phyloP scores from a whole-genome alignment of 2,888 invertebrate species.

The Neria commutata region DNA sequence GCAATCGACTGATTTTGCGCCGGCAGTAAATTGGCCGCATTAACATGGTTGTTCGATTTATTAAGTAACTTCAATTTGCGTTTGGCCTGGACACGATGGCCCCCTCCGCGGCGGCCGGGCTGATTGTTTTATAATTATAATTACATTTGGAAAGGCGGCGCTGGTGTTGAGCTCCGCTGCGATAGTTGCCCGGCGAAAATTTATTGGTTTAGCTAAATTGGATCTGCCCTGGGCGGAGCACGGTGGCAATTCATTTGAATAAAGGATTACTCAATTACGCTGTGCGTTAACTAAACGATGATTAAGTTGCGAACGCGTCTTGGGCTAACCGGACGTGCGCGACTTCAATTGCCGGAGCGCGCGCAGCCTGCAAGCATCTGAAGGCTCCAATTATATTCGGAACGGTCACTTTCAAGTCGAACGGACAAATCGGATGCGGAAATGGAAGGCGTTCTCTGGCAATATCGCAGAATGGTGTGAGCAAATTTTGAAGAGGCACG shows the following conservation, averaged over 20 bases:
- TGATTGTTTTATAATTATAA: conserved; percentile 61
- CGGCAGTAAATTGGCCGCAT: conserved; percentile 56
- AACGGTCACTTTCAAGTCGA: no score
- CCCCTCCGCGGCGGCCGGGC: conserved; percentile 43
- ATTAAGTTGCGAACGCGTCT: not conserved
- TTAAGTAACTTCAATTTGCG: conserved; percentile 61
- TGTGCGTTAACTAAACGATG: not conserved
- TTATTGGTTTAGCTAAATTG: conserved; percentile 31
- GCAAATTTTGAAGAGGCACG: no score
- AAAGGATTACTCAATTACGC: conserved; percentile 60
- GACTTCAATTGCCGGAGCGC: no score
- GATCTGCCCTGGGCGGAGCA: conserved; percentile 40
- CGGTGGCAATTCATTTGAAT: conserved; percentile 57
- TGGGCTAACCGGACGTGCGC: no score
- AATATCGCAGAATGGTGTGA: no score
- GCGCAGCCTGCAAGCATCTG: no score
- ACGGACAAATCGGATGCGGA: no score
- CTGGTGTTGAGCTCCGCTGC: not conserved
- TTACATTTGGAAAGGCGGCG: conserved; percentile 47
- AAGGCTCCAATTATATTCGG: no score
- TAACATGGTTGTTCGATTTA: conserved; percentile 60
- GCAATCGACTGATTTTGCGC: conserved; percentile 43
- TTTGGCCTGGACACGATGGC: conserved; percentile 48
- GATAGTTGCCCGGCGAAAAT: conserved; percentile 1
- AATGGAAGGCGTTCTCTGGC: no score